Evolutionary conservation across 2,888 invertebrate species (phyloP), one percentile per base, ranked within the genome.

Genomic region (Lissocephala sabroskyi): DNA sequence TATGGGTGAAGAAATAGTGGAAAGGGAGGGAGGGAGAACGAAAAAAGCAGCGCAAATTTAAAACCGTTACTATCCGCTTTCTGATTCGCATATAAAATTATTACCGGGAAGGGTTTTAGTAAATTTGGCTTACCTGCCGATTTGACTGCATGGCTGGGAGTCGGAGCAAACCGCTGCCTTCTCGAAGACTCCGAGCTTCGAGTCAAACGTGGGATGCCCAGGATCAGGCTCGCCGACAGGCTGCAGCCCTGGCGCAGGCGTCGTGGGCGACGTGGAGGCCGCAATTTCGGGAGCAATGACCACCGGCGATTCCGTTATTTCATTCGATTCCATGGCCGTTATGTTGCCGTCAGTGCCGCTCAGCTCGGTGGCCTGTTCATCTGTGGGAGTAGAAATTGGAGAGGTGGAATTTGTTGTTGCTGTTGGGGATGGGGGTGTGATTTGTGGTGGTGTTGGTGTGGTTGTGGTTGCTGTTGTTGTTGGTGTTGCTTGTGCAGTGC

Each of bases 91-190:
- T n/a, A n/a, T n/a, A 23, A 23, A 23, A 23, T 23, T 5, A 23
- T 23, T 23, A 23, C 23, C 3, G 23, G n/a, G n/a, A n/a, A n/a
- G n/a, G n/a, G n/a, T n/a, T n/a, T n/a, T n/a, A n/a, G n/a, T n/a
- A n/a, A n/a, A n/a, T n/a, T n/a, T n/a, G n/a, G n/a, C 87, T 86
- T 86, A 95, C 95, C 89, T 92, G 83, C 94, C 95, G 68, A 95
- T 89, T 75, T 88, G 84, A 4, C 94, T 93, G 84, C 95, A 95
- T 11, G 88, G 87, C 3, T 87, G 86, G 0, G 89, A 90, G 79
- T 95, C 95, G 0, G 93, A 90, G 79, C 93, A 93, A 5, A 95
- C 92, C 0, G 94, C 94, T 1, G 90, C 92, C 46, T 86, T 87
- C 39, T 81, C 50, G 33, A 61, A 82, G 11, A 79, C 49, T 4